Base-by-base conservation (phyloP, 2,113 vertebrate species). In the Phylloscopus whistleri region DNA sequence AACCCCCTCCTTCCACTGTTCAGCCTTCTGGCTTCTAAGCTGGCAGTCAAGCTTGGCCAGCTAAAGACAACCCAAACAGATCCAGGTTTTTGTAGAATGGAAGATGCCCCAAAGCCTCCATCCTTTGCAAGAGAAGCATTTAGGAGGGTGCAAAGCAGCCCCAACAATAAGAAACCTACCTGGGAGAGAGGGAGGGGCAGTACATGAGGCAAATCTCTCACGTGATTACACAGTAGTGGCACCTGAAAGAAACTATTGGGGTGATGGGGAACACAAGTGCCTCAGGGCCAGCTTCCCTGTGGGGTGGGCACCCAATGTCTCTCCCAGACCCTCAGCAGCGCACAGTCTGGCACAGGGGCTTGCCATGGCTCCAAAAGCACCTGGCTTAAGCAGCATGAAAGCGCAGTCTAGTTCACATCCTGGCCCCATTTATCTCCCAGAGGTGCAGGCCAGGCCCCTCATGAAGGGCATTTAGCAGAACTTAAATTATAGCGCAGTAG, bases 1-100 rank as follows among this genome's bases (percentile, higher is more conserved):
- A 28, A 67, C 72, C 6, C 6, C 48, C 35, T 58, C n/a, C 21
- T 76, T 16, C 11, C 21, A 4, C 16, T 3, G 28, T 51, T 49
- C 62, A 44, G 43, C 37, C 16, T 44, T 62, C 24, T 26, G 53
- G n/a, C 31, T 78, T 16, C 30, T 28, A 43, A 49, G 9, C 14
- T 22, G 35, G 41, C 37, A 82, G 43, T 16, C 26, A 67, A 53
- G 17, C 8, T 33, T 30, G 13, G 39, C 19, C 64, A 55, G 8
- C 8, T 4, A 8, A 8, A 14, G 11, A 6, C 0, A 0, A 4
- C 1, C 7, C 2, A 1, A 80, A 19, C 1, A 1, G 9, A 59
- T 22, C 7, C 18, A 55, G 39, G 16, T 20, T 80, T 83, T 22
- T 19, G 8, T 43, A 49, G 11, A 22, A 30, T 18, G 7, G 63